phyloP scores from a whole-genome alignment of 2,113 vertebrate species.

The Hippocampus guttulatus region DNA sequence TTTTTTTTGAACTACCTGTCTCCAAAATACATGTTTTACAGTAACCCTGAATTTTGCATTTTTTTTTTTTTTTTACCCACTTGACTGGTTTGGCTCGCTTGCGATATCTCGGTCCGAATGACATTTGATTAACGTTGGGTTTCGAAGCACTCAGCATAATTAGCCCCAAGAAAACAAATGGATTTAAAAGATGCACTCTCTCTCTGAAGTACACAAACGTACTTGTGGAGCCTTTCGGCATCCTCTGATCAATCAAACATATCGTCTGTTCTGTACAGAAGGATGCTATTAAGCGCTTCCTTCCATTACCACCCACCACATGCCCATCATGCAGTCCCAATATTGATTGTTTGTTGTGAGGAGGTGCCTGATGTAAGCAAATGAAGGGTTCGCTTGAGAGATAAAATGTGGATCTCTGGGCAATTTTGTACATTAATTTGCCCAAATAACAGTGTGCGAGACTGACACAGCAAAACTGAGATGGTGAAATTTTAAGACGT shows the following conservation, averaged over 20 bases:
- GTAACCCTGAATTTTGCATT: neutral
- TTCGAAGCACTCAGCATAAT: conserved; percentile 36
- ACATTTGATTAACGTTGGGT: conserved; percentile 32
- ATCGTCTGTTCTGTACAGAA: conserved; percentile 15
- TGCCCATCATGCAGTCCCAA: conserved; percentile 31
- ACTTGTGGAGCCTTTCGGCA: conserved; percentile 3
- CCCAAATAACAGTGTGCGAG: neutral
- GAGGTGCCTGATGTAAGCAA: conserved; percentile 14
- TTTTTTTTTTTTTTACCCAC: neutral
- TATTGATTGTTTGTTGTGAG: conserved; percentile 50
- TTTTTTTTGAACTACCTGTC: neutral
- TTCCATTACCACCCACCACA: conserved; percentile 58
- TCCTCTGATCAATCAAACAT: conserved; percentile 15
- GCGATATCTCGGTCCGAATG: conserved; percentile 6
- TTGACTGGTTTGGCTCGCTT: conserved; percentile 14
- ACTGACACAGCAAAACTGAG: no score
- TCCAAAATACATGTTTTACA: conserved; percentile 2
- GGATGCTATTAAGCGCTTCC: conserved; percentile 54
- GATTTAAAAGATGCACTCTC: conserved; percentile 19
- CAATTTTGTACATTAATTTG: neutral
- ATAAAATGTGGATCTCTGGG: neutral
- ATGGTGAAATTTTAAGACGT: no score
- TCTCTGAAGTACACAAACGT: conserved; percentile 21
- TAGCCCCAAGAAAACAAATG: conserved; percentile 13
- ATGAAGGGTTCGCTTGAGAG: conserved; percentile 13